These are phyloP conservation scores for Plagodis pulveraria DNA, from an alignment of 2,888 invertebrate species.

Conservation along the genomic window DNA sequence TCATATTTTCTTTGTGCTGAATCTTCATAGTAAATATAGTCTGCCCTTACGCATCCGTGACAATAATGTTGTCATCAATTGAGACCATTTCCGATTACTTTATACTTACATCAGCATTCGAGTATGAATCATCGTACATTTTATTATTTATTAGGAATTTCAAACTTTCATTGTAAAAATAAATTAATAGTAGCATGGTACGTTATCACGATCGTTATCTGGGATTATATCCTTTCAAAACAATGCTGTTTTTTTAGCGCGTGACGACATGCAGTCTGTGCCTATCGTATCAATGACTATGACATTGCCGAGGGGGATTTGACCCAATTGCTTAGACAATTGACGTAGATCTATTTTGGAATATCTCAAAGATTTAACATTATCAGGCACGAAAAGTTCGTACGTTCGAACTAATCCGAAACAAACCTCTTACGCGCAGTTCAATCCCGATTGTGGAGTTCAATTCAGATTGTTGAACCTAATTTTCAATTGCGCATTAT, in stretches of 20 bases:
- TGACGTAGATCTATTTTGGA: slow-evolving; percentile 20
- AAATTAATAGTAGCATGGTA: background rate
- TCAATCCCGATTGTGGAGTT: slow-evolving; percentile 63
- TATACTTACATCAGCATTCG: slow-evolving; percentile 10
- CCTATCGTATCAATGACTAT: slow-evolving; percentile 14
- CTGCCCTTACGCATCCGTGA: background rate
- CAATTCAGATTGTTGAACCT: slow-evolving; percentile 61
- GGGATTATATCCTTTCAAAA: slow-evolving; percentile 6
- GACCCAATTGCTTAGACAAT: slow-evolving; percentile 25
- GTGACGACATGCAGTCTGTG: slow-evolving; percentile 3
- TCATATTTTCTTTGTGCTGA: slow-evolving; percentile 3
- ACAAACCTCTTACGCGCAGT: slow-evolving; percentile 50
- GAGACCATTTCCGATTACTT: slow-evolving; percentile 7
- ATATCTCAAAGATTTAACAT: slow-evolving; percentile 25
- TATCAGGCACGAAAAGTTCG: slow-evolving; percentile 21
- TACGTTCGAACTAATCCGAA: slow-evolving; percentile 35
- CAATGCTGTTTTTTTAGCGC: background rate
- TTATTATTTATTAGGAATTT: background rate
- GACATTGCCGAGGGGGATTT: slow-evolving; percentile 20
- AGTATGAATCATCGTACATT: slow-evolving; percentile 10
- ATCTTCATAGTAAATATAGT: slow-evolving; percentile 4
- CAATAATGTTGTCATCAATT: slow-evolving; percentile 6
- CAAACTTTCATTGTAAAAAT: background rate
- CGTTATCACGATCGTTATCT: slow-evolving; percentile 8
- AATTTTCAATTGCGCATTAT: slow-evolving; percentile 36